Conservation (phyloP, 2,113 vertebrate species). For the Geococcyx californianus region DNA sequence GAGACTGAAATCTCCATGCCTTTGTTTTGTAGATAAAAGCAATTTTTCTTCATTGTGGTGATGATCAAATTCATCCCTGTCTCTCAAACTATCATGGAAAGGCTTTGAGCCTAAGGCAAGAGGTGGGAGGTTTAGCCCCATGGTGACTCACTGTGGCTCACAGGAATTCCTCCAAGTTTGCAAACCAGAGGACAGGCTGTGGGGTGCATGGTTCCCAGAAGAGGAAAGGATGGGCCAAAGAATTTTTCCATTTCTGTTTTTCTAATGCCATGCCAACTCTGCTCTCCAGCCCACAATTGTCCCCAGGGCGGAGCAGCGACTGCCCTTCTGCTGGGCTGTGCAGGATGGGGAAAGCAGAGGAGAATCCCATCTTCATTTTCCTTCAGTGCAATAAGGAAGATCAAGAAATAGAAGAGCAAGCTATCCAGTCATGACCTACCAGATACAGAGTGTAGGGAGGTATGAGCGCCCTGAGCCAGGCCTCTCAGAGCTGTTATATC, state of each 20-base stretch:
- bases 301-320: not conserved
- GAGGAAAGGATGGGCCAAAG: not conserved
- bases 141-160: not conserved
- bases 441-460: not conserved
- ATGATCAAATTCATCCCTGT: not conserved
- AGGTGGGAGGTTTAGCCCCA: not conserved
- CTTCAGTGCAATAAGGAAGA: rapidly evolving
- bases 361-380: not conserved
- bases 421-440: rapidly evolving
- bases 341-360: not conserved
- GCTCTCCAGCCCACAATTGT: not conserved
- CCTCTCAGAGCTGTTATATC: rapidly evolving
- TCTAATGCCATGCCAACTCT: not conserved
- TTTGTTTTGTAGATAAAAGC: not conserved
- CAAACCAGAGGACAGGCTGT: not conserved
- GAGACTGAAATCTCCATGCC: not conserved
- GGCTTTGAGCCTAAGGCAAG: not conserved
- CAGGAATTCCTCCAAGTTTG: not conserved
- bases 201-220: not conserved
- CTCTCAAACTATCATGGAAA: not conserved
- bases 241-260: not conserved
- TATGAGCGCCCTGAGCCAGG: not conserved
- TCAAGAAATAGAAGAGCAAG: not conserved
- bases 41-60: not conserved
- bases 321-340: not conserved